phyloP scores from a whole-genome alignment of 2,888 invertebrate genomes.

The Noctua pronuba region DNA sequence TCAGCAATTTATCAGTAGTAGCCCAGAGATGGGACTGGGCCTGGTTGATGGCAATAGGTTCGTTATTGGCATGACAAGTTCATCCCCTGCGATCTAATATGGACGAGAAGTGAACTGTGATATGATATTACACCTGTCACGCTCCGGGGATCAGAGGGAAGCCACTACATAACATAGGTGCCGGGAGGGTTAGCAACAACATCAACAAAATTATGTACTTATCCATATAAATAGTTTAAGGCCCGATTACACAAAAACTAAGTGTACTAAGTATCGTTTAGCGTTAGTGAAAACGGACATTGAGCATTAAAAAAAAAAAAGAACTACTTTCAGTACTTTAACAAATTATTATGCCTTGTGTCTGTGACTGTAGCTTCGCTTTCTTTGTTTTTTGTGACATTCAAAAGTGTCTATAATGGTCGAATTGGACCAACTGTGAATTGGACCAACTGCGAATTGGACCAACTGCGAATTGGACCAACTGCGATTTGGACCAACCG shows the following conservation, averaged over 20 bases:
- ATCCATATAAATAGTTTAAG: background rate
- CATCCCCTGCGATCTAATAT: constrained; percentile 18
- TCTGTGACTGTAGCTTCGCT: too few species aligned
- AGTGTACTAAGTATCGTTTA: background rate
- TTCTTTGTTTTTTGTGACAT: too few species aligned
- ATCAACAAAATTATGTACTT: background rate
- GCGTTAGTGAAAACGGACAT: too few species aligned
- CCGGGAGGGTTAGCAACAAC: background rate
- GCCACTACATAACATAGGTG: background rate
- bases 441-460: too few species aligned
- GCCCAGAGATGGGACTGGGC: too few species aligned
- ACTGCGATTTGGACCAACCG: too few species aligned
- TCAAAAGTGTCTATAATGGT: too few species aligned
- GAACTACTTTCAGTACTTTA: too few species aligned
- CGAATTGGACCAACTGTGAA: too few species aligned
- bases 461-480: too few species aligned
- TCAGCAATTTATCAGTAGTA: background rate
- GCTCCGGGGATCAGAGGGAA: constrained; percentile 28
- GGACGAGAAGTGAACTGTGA: constrained; percentile 33
- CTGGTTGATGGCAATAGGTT: background rate
- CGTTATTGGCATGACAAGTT: constrained; percentile 9
- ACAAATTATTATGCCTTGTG: too few species aligned
- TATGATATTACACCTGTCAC: constrained; percentile 26
- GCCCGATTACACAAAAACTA: background rate
- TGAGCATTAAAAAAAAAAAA: too few species aligned